Evolutionary conservation across 1,140 invertebrate genomes (phyloP).

Genomic region (Acromyrmex echinatior): DNA sequence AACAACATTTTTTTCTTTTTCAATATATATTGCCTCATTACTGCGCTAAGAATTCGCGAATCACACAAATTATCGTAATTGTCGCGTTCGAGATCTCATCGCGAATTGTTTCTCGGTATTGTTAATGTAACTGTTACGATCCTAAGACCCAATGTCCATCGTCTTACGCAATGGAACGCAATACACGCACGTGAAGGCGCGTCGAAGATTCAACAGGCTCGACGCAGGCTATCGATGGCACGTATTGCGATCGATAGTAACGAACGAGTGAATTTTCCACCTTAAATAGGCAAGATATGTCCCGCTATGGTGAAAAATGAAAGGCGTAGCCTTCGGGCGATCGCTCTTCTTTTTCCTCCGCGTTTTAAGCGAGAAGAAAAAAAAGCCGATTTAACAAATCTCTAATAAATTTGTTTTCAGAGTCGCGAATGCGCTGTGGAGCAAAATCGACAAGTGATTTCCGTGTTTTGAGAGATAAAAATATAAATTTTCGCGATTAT

Average conservation of each 20-base stretch:
- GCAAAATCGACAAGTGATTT: neutral
- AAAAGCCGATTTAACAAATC: conserved; percentile 10
- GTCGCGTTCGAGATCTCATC: conserved; percentile 20
- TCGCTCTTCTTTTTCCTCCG: conserved; percentile 70
- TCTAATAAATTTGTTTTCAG: conserved; percentile 55
- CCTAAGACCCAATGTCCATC: conserved; percentile 48
- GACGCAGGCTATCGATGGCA: conserved; percentile 68
- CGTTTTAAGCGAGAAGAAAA: conserved; percentile 39
- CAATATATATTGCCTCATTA: too few relatives aligned
- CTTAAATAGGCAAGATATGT: conserved; percentile 77
- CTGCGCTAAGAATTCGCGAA: neutral
- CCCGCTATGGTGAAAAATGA: conserved; percentile 77
- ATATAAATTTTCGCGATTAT: neutral
- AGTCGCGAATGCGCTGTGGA: neutral
- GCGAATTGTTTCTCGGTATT: conserved; percentile 45
- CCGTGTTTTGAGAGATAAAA: neutral
- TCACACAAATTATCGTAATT: conserved; percentile 28
- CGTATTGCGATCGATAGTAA: conserved; percentile 63
- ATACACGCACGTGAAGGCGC: conserved; percentile 34
- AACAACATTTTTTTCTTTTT: neutral
- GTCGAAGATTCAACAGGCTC: conserved; percentile 36
- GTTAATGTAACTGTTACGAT: conserved; percentile 77
- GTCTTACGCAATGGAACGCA: conserved; percentile 63
- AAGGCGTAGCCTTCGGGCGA: conserved; percentile 76
- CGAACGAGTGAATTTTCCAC: conserved; percentile 77